Conservation (phyloP, 2,797 vertebrate species). For the Stomatorhinus walkeri region DNA sequence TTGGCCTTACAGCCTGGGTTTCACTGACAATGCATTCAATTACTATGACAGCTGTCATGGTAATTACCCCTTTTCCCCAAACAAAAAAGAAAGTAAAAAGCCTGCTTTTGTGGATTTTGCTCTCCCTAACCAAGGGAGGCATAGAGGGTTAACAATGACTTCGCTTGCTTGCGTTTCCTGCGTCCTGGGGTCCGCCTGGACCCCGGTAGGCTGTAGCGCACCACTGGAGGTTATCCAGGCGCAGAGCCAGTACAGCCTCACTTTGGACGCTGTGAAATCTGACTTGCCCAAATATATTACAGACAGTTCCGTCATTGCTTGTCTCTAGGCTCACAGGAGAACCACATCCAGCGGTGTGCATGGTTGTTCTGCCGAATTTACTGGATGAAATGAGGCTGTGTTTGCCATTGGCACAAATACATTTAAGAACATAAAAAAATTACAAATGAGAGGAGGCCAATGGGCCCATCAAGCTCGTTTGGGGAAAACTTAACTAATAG, state of each 20-base stretch:
- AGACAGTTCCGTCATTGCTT: no score
- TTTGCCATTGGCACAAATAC: no score
- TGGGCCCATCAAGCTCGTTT: no score
- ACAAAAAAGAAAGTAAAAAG: not conserved
- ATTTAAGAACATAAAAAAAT: no score
- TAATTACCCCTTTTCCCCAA: not conserved
- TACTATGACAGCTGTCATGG: slow-evolving; percentile 10
- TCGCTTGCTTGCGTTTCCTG: not conserved
- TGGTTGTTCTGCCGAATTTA: no score
- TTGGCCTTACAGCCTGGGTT: not conserved
- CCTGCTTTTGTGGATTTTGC: not conserved
- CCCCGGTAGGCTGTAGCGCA: not conserved
- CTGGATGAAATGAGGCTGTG: no score
- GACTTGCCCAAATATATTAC: no score
- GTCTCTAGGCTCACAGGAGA: no score
- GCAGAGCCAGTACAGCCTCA: not conserved
- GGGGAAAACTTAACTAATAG: no score
- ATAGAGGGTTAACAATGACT: not conserved
- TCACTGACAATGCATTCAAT: not conserved
- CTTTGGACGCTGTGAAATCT: not conserved
- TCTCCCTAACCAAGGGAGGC: not conserved
- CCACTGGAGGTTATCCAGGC: not conserved
- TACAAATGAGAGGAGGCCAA: no score
- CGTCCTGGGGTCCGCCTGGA: not conserved
- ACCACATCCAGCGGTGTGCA: no score